Evolutionary conservation across 2,888 invertebrate genomes (phyloP).

Genomic region (Caenorhabditis becei): DNA sequence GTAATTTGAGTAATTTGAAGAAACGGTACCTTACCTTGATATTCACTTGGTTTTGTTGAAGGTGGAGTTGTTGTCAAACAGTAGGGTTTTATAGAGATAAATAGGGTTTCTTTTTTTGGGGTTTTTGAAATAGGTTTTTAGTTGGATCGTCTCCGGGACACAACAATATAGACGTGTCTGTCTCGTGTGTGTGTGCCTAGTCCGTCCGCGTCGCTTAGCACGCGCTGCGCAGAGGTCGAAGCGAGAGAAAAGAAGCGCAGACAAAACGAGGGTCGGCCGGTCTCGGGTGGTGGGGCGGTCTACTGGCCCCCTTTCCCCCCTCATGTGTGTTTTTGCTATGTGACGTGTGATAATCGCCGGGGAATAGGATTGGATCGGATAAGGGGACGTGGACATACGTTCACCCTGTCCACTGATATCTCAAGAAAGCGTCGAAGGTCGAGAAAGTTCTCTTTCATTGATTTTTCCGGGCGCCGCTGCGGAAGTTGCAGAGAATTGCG

Average conservation of each 20-base stretch:
- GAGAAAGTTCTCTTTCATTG: background rate
- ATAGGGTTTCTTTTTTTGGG: constrained; percentile 35
- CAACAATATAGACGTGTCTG: constrained; percentile 60
- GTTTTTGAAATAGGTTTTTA: constrained; percentile 30
- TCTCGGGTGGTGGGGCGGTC: constrained; percentile 4
- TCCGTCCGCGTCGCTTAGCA: constrained; percentile 45
- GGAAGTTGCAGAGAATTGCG: constrained; percentile 15
- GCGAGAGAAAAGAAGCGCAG: constrained; percentile 16
- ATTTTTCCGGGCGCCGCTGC: constrained; percentile 5
- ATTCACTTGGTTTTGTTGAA: background rate
- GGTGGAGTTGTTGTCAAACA: background rate
- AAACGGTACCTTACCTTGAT: constrained; percentile 4
- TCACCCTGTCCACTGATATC: background rate
- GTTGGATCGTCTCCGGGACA: constrained; percentile 55
- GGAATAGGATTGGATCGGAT: background rate
- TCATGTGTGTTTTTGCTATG: constrained; percentile 43
- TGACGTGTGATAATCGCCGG: constrained; percentile 53
- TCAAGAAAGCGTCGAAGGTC: background rate
- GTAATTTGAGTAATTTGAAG: background rate
- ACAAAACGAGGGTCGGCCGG: constrained; percentile 12
- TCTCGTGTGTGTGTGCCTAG: constrained; percentile 56
- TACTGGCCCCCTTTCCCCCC: constrained; percentile 7
- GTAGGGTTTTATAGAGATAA: too few relatives aligned
- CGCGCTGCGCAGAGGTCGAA: constrained; percentile 49
- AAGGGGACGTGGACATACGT: background rate